Evolutionary conservation across 92 coral and sea anemone species (phyloP).

Genomic region (Bergia sp.): DNA sequence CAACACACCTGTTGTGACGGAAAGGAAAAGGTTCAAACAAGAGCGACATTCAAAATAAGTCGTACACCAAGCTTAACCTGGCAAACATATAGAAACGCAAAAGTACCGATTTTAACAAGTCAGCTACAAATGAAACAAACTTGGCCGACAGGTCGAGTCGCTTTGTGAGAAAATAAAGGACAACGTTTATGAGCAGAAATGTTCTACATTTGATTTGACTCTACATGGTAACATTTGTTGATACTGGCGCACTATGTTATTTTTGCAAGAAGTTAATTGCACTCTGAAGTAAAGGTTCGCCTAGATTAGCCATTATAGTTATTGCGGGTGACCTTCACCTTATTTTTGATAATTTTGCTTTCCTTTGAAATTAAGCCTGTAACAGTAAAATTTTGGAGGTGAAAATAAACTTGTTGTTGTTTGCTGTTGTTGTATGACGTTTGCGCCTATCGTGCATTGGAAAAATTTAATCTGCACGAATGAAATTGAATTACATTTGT

Average conservation of each 20-base stretch:
- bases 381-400: too few relatives aligned
- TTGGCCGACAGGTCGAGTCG: neutral
- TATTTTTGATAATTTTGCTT: too few relatives aligned
- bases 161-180: neutral
- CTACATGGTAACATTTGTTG: neutral
- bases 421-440: too few relatives aligned
- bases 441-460: too few relatives aligned
- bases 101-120: neutral
- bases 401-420: too few relatives aligned
- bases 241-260: too few relatives aligned
- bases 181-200: neutral
- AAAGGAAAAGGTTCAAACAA: neutral
- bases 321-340: too few relatives aligned
- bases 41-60: neutral
- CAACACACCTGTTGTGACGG: conserved; percentile 66
- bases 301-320: too few relatives aligned
- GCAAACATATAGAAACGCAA: neutral
- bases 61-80: neutral
- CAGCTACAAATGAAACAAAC: neutral
- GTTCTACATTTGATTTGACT: neutral
- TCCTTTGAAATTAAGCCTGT: too few relatives aligned
- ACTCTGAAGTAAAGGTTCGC: too few relatives aligned
- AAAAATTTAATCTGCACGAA: too few relatives aligned
- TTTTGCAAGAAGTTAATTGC: neutral
- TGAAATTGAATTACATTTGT: too few relatives aligned